These are phyloP conservation scores for Macaria liturata DNA, from an alignment of 2,888 invertebrate genomes.

Conservation along the genomic window DNA sequence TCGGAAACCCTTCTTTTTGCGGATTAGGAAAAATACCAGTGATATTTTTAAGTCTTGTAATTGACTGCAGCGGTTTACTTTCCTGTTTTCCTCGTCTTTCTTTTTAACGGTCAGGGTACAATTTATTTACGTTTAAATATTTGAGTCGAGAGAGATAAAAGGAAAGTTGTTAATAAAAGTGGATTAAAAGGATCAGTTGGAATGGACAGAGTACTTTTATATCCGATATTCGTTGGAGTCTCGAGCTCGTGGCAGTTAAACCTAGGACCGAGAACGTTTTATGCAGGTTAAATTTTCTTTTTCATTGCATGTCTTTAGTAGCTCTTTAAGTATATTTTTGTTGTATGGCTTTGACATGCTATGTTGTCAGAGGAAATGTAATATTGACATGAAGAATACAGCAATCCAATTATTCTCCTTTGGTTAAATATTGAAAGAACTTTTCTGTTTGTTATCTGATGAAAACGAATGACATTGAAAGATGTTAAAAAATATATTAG, in stretches of 20 bases:
- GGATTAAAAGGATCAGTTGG: constrained; percentile 57
- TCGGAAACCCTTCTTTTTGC: constrained; percentile 64
- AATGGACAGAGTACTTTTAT: constrained; percentile 41
- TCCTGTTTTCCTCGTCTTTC: constrained; percentile 53
- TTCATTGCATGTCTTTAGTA: constrained; percentile 14
- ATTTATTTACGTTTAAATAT: constrained; percentile 66
- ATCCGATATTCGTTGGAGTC: constrained; percentile 33
- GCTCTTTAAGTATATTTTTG: constrained; percentile 9
- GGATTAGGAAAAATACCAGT: constrained; percentile 65
- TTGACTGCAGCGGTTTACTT: constrained; percentile 66
- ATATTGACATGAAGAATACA: too few relatives aligned
- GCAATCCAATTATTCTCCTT: too few relatives aligned
- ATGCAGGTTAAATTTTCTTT: constrained; percentile 17
- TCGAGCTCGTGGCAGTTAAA: constrained; percentile 24
- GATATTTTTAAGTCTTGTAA: constrained; percentile 75
- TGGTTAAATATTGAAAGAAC: too few relatives aligned
- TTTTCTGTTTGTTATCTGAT: too few relatives aligned
- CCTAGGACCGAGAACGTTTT: constrained; percentile 18
- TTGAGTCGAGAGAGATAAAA: constrained; percentile 56
- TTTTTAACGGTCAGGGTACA: constrained; percentile 49
- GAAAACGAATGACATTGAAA: too few relatives aligned
- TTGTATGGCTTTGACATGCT: not conserved
- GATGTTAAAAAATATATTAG: too few relatives aligned
- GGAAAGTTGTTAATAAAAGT: constrained; percentile 58
- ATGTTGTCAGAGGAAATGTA: too few relatives aligned